A percentile compares a stretch with the other conserved stretches of the same genome.
Evolutionary conservation across 2,113 vertebrate genomes (phyloP).

Genomic region (Psophia crepitans): DNA sequence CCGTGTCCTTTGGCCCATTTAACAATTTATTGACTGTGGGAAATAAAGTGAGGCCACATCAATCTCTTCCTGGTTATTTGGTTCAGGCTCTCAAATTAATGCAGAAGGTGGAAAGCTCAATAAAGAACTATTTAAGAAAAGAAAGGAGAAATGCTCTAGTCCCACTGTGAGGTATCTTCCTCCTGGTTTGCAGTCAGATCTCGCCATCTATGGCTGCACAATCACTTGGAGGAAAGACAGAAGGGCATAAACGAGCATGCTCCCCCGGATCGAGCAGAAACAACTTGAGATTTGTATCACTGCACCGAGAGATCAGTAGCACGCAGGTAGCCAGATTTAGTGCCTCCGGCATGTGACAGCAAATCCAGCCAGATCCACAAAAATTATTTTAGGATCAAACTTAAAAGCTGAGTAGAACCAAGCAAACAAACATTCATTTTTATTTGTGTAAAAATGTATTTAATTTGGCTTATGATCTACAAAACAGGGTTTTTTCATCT

Average conservation of each 20-base stretch:
- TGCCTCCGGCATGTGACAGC: background rate
- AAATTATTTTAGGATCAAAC: conserved; percentile 27
- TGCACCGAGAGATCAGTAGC: background rate
- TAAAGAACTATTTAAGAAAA: conserved; percentile 26
- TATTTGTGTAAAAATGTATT: background rate
- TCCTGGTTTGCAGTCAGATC: conserved; percentile 3
- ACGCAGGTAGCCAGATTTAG: conserved; percentile 9
- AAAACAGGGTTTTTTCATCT: background rate
- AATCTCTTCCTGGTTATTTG: conserved; percentile 61
- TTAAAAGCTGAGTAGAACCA: background rate
- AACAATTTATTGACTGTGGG: conserved; percentile 54
- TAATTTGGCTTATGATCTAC: background rate
- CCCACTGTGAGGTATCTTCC: background rate
- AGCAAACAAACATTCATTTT: background rate
- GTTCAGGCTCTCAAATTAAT: conserved; percentile 53
- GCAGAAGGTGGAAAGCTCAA: conserved; percentile 32
- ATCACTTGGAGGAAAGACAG: background rate
- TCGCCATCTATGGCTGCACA: background rate
- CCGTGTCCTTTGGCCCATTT: conserved; percentile 52
- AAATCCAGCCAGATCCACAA: background rate
- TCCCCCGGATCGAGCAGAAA: background rate
- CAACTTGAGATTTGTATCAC: conserved; percentile 21
- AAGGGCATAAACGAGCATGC: background rate
- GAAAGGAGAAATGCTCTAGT: background rate
- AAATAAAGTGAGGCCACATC: conserved; percentile 55